These are phyloP conservation scores for Heliornis fulica DNA, from an alignment of 2,113 vertebrate species.

Conservation along the genomic window DNA sequence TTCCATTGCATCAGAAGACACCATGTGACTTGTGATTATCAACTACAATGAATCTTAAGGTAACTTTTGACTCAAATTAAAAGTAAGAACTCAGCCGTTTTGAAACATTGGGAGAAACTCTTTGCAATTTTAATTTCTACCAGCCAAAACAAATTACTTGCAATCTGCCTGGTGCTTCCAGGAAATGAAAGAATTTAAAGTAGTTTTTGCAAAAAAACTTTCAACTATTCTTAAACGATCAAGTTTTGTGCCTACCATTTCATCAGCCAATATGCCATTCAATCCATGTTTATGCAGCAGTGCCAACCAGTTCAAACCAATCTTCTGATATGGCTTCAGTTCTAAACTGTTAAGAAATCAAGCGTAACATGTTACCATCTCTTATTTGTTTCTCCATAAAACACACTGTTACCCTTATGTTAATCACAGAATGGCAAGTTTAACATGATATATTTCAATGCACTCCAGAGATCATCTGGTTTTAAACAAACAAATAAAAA, in stretches of 20 bases:
- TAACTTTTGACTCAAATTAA: not conserved
- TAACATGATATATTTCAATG: not conserved
- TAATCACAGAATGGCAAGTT: not conserved
- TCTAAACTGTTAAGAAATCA: constrained; percentile 76
- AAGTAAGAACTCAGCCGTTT: not conserved
- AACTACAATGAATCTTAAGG: not conserved
- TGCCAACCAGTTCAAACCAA: constrained; percentile 94
- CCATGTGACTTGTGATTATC: not conserved
- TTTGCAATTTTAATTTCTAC: not conserved
- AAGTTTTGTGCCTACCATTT: constrained; percentile 87
- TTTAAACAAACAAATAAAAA: too few species aligned
- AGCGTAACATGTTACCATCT: not conserved
- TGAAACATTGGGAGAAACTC: not conserved
- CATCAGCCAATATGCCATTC: constrained; percentile 95
- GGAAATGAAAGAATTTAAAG: not conserved
- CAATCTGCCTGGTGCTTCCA: not conserved
- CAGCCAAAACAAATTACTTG: not conserved
- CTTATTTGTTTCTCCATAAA: not conserved
- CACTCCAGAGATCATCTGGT: too few species aligned
- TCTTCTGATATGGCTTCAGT: constrained; percentile 93
- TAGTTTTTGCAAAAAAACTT: not conserved
- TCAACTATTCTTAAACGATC: rapidly evolving
- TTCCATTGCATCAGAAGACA: not conserved
- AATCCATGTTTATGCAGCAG: constrained; percentile 89
- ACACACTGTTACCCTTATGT: not conserved